Conservation (phyloP, 2,113 vertebrate genomes). For the Seriola rivoliana region DNA sequence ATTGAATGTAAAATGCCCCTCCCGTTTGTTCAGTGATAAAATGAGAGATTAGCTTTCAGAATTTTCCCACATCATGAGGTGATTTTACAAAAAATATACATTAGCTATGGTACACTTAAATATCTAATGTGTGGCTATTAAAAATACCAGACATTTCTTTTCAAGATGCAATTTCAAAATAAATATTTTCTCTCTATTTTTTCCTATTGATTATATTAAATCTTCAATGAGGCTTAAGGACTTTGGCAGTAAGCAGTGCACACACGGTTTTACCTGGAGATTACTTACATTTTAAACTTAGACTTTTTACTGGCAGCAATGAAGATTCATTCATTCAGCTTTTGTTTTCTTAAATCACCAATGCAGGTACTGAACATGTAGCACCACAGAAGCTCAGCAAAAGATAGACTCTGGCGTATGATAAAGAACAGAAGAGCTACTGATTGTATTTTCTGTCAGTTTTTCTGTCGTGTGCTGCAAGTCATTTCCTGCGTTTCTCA, state of each 20-base stretch:
- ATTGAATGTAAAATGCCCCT: conserved; percentile 42
- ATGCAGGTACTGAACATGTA: conserved; percentile 13
- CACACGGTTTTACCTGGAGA: conserved; percentile 26
- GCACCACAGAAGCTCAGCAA: not conserved
- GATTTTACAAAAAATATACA: conserved; percentile 77
- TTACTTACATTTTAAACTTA: not conserved
- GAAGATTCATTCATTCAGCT: not conserved
- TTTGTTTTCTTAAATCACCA: conserved; percentile 1
- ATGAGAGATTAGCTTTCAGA: conserved; percentile 38
- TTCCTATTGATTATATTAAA: conserved; percentile 68
- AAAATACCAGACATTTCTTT: conserved; percentile 63
- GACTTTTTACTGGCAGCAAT: conserved; percentile 24
- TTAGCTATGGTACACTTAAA: conserved; percentile 66
- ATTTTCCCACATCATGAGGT: conserved; percentile 25
- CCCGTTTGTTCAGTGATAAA: conserved; percentile 64
- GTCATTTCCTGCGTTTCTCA: conserved; percentile 9
- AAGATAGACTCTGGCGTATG: not conserved
- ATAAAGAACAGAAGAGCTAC: not conserved
- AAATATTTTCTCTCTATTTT: conserved; percentile 62
- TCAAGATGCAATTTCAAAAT: conserved; percentile 71
- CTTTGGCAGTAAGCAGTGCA: conserved; percentile 78
- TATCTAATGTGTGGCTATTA: conserved; percentile 64
- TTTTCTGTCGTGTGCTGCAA: not conserved
- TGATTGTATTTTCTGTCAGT: not conserved
- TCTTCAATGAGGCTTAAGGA: conserved; percentile 64